Conservation (phyloP, 1,140 invertebrate genomes). For the Trachymyrmex cornetzi region DNA sequence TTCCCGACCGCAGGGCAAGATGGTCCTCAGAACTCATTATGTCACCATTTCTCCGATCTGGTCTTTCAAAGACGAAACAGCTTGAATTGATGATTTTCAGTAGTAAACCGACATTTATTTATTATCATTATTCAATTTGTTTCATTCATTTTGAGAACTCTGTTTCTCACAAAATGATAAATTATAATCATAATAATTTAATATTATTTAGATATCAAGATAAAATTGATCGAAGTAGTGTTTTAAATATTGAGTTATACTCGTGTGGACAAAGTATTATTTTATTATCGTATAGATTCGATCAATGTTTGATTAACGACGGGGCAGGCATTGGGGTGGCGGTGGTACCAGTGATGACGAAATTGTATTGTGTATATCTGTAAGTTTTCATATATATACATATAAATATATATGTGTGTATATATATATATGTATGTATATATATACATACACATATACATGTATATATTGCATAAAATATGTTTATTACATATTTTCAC, state of each 20-base stretch:
- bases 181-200: conserved; percentile 6
- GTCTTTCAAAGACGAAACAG: neutral
- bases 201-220: conserved; percentile 7
- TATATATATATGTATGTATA: too few relatives aligned
- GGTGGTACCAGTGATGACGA: conserved; percentile 47
- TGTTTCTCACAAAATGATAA: neutral
- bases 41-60: neutral
- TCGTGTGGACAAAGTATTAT: neutral
- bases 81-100: neutral
- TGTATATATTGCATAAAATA: conserved; percentile 74
- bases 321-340: conserved; percentile 47
- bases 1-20: conserved; percentile 9
- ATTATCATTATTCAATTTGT: neutral
- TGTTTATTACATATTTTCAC: conserved; percentile 78
- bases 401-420: too few relatives aligned
- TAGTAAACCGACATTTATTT: neutral
- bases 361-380: conserved; percentile 64
- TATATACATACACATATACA: too few relatives aligned
- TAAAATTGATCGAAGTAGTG: neutral
- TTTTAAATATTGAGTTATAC: conserved; percentile 5
- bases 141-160: neutral
- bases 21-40: neutral
- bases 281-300: too few relatives aligned
- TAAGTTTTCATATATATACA: conserved; percentile 72
- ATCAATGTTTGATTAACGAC: conserved; percentile 23